Conservation (phyloP, 1,140 invertebrate species). For the Drosophila sp. region DNA sequence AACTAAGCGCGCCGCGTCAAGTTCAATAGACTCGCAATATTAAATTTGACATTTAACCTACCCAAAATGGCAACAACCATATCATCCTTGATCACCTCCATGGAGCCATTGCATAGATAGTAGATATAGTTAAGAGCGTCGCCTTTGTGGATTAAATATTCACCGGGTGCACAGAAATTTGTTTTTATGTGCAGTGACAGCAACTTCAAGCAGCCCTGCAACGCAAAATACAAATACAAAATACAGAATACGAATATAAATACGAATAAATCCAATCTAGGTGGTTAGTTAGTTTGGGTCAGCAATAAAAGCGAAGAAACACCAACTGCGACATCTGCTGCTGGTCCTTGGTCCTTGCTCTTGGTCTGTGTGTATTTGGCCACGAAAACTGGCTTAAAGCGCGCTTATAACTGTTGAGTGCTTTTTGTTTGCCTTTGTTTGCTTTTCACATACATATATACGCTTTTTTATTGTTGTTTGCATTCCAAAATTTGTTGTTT, state of each 20-base stretch:
- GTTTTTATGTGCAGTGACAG: constrained; percentile 94
- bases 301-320: constrained; percentile 32
- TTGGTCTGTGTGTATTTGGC: constrained; percentile 36
- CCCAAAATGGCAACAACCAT: constrained; percentile 99
- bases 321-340: constrained; percentile 12
- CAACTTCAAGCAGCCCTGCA: constrained; percentile 94
- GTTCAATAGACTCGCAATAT: constrained; percentile 59
- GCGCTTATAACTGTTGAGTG: constrained; percentile 74
- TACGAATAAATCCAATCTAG: constrained; percentile 4
- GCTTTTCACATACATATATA: constrained; percentile 50
- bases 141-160: constrained; percentile 97
- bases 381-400: constrained; percentile 76
- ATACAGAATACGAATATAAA: constrained; percentile 27
- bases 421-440: constrained; percentile 70
- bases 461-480: constrained; percentile 71
- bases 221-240: constrained; percentile 25
- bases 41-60: constrained; percentile 84
- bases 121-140: constrained; percentile 98
- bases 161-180: constrained; percentile 97
- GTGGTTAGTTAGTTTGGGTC: constrained; percentile 20
- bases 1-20: constrained; percentile 49
- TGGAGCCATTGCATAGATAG: constrained; percentile 98
- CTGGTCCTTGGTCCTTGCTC: constrained; percentile 33
- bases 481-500: constrained; percentile 50
- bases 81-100: constrained; percentile 98